Conservation (phyloP, 2,888 invertebrate species). For the Arrhopalites spinosus region DNA sequence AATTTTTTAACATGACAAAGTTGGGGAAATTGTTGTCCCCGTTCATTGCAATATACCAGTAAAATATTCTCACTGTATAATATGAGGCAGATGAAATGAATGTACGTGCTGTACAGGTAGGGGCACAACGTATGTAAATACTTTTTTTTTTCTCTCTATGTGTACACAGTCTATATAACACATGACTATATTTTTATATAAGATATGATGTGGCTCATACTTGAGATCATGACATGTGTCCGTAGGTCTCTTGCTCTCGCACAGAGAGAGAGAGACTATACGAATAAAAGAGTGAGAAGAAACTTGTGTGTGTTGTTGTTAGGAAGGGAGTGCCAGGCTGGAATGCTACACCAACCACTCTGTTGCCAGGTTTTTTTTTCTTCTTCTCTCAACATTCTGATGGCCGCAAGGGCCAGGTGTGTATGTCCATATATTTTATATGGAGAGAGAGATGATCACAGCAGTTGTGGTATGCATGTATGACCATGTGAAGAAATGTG, state of each 20-base stretch:
- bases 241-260: background rate
- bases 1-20: too few relatives aligned
- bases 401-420: slow-evolving; percentile 38
- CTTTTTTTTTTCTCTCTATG: background rate
- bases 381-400: slow-evolving; percentile 10
- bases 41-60: too few relatives aligned
- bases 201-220: background rate
- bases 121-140: background rate
- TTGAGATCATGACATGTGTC: slow-evolving; percentile 32
- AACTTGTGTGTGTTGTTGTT: slow-evolving; percentile 10
- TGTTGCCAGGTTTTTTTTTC: slow-evolving; percentile 35
- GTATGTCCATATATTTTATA: background rate
- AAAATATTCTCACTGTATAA: too few relatives aligned
- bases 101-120: background rate
- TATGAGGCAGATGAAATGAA: too few relatives aligned
- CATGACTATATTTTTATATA: too few relatives aligned
- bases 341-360: slow-evolving; percentile 46
- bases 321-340: slow-evolving; percentile 36
- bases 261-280: background rate
- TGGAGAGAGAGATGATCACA: background rate
- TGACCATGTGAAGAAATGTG: background rate
- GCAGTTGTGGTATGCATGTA: background rate
- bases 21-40: too few relatives aligned
- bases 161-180: background rate
- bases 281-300: background rate